phyloP scores from a whole-genome alignment of 2,113 vertebrate species.

The Uropsilus gracilis region DNA sequence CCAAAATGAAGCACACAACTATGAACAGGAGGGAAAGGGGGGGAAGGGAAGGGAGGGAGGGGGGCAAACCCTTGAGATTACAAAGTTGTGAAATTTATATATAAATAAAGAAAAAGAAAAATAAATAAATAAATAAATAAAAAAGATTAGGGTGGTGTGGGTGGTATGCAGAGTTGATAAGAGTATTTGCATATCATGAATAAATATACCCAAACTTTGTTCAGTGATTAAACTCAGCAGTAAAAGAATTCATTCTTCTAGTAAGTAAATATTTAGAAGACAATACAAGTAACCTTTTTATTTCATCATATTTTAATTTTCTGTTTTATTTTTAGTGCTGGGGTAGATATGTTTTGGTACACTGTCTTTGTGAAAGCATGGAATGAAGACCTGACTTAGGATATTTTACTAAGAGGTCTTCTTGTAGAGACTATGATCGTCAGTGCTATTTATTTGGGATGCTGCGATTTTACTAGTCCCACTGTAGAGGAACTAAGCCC shows the following conservation, averaged over 20 bases:
- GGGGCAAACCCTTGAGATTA: too few species aligned
- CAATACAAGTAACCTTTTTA: not conserved
- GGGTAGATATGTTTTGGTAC: not conserved
- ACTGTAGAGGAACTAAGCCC: not conserved
- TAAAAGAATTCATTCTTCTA: not conserved
- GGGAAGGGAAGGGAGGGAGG: too few species aligned
- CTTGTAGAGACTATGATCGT: not conserved
- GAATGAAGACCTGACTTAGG: not conserved
- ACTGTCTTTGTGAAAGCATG: not conserved
- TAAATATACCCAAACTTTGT: not conserved
- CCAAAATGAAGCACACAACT: too few species aligned
- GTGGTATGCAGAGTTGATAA: not conserved
- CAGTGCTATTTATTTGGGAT: not conserved
- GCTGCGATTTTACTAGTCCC: not conserved
- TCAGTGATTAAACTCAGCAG: not conserved
- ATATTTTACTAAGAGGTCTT: conserved; percentile 32
- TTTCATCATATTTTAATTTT: conserved; percentile 9
- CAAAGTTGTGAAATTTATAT: too few species aligned
- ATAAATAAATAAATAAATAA: too few species aligned
- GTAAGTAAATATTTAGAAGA: not conserved
- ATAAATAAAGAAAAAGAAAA: too few species aligned
- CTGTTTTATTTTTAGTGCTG: not conserved
- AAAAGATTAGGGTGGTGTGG: not conserved
- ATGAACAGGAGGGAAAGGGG: too few species aligned
- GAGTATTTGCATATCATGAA: not conserved